Base-by-base conservation (phyloP, 2,888 invertebrate species). In the Cabera pusaria region DNA sequence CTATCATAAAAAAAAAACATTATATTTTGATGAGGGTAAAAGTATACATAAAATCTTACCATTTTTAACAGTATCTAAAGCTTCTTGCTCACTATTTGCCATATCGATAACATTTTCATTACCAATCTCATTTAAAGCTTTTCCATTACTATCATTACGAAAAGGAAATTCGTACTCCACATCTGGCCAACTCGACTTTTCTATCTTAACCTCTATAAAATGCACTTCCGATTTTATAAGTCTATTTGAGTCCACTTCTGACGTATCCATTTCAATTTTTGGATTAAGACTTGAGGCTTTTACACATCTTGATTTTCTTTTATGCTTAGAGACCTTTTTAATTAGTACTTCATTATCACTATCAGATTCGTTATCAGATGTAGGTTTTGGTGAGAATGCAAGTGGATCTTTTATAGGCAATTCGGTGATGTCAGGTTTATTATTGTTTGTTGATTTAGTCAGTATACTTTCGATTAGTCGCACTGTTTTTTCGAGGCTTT, bases 401-500 rank as follows among this genome's bases (percentile, higher is more conserved):
- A 42, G 23, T 1, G 41, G 41, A 18, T 42, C 41, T 1, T 5
- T 12, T 0, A 2, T 6, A n/a, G 5, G 23, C 1, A 20, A 7
- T 36, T 19, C 31, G 3, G 9, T 6, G 3, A 16, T 6, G 0
- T 41, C 21, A 1, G 44, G 33, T 6, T 56, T 53, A 27, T 59
- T 66, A 0, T 67, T 39, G 7, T 27, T 34, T 5, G 26, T 34
- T 8, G 25, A 59, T 1, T 69, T 70, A 6, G 69, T 74, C 14
- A 82, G 52, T 8, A 83, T 77, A 28, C 79, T 72, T 49, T 84
- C 84, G 34, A 84, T 82, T 34, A 83, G 49, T 46, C 71, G 75
- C 0, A 84, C 79, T 0, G 83, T 83, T 16, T 81, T 78, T 45
- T 82, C 83, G 12, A 84, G 60, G 35, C 81, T 82, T 56, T 75